phyloP scores from a whole-genome alignment of 2,113 vertebrate genomes.

The Onychorhynchus coronatus region DNA sequence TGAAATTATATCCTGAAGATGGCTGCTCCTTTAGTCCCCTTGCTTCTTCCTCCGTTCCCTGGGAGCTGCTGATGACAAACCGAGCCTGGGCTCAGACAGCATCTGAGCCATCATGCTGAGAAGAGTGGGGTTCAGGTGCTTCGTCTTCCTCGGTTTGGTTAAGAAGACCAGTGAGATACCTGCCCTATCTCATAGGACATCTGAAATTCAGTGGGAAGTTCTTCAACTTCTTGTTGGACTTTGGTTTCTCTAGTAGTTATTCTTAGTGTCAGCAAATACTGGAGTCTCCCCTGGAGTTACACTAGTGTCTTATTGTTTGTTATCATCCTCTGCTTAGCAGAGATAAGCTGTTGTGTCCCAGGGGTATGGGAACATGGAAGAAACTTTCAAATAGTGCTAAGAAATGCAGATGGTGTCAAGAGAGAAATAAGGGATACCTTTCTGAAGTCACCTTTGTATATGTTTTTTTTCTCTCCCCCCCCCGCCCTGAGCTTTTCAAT shows the following conservation, averaged over 20 bases:
- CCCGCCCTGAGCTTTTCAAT: not conserved
- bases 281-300: not conserved
- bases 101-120: not conserved
- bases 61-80: not conserved
- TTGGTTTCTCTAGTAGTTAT: not conserved
- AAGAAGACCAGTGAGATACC: not conserved
- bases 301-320: not conserved
- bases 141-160: not conserved
- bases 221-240: not conserved
- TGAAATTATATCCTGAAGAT: not conserved
- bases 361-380: not conserved
- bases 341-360: conserved; percentile 38
- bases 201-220: not conserved
- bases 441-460: conserved; percentile 24
- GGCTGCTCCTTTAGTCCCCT: not conserved
- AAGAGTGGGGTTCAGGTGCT: not conserved
- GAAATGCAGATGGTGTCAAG: not conserved
- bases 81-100: not conserved
- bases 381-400: not conserved
- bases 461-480: rapidly evolving
- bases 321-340: not conserved
- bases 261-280: not conserved
- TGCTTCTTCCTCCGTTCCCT: not conserved
- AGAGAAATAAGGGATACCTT: not conserved
- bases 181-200: not conserved